phyloP scores from a whole-genome alignment of 2,113 vertebrate genomes.

The Paralichthys olivaceus region DNA sequence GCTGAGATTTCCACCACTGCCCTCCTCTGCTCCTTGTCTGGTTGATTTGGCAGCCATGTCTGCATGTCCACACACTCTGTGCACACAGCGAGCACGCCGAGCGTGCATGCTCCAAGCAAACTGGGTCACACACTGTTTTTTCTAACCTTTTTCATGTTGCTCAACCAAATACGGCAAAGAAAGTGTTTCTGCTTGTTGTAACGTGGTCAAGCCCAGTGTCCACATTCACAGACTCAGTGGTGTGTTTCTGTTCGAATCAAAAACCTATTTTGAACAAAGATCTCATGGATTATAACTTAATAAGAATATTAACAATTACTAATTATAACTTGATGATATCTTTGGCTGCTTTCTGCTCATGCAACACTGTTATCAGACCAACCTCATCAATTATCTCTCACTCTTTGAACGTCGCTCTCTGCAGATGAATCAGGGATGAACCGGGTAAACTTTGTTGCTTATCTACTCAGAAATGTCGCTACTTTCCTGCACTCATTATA shows the following conservation, averaged over 20 bases:
- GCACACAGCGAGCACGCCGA: background rate
- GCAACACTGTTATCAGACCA: background rate
- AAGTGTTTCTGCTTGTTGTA: background rate
- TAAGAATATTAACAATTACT: background rate
- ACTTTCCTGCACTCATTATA: conserved; percentile 1
- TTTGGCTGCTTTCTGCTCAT: background rate
- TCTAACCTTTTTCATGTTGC: background rate
- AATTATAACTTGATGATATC: background rate
- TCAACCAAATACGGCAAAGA: background rate
- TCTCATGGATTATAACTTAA: background rate
- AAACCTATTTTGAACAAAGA: background rate
- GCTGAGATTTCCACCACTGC: no score
- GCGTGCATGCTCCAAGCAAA: background rate
- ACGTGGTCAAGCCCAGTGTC: background rate
- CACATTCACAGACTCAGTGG: background rate
- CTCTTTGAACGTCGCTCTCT: conserved; percentile 2
- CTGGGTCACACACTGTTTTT: background rate
- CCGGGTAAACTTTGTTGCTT: background rate
- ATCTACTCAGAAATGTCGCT: background rate
- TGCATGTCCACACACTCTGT: background rate
- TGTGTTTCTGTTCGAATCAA: background rate
- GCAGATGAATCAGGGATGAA: conserved; percentile 20
- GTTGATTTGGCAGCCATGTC: no score
- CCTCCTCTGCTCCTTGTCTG: no score
- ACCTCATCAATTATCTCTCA: background rate